Evolutionary conservation across 64 coral and sea anemone species (phyloP).

Genomic region (Actinia equina): DNA sequence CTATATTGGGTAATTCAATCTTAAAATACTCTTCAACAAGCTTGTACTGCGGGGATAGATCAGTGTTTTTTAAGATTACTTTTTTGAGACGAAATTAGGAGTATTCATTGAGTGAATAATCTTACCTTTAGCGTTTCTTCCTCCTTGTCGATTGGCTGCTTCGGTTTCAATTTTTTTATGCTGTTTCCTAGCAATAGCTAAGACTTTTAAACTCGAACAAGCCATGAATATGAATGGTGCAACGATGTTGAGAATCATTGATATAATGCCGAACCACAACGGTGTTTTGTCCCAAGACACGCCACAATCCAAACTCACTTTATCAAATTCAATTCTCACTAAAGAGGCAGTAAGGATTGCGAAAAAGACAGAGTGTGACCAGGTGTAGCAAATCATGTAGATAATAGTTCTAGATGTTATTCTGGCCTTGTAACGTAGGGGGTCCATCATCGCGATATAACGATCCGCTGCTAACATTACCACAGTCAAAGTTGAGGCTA

Average conservation of each 20-base stretch:
- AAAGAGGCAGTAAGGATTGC: neutral
- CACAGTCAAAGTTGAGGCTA: conserved; percentile 42
- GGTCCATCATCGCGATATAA: conserved; percentile 51
- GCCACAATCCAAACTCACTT: conserved; percentile 52
- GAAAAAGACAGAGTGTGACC: conserved; percentile 34
- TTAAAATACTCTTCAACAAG: neutral
- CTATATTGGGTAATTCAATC: neutral
- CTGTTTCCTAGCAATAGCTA: conserved; percentile 43
- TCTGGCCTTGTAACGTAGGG: conserved; percentile 30
- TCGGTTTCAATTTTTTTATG: conserved; percentile 22
- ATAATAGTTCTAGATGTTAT: conserved; percentile 17
- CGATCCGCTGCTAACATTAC: conserved; percentile 53
- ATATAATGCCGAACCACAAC: conserved; percentile 29
- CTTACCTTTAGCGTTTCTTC: conserved; percentile 6
- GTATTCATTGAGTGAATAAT: too few species aligned
- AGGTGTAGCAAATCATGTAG: conserved; percentile 37
- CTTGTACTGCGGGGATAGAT: neutral
- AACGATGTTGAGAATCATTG: conserved; percentile 36
- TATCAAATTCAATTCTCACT: conserved; percentile 34
- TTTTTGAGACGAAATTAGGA: neutral
- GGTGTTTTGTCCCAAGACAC: conserved; percentile 46
- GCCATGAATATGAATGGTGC: conserved; percentile 38
- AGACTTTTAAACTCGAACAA: conserved; percentile 36
- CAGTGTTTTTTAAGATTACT: too few species aligned
- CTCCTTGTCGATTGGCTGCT: neutral